A percentile compares a stretch with the other conserved stretches of the same genome.
These are phyloP conservation scores for Xiphorhynchus erythropygius DNA, from an alignment of 2,797 vertebrate genomes.

Conservation along the genomic window DNA sequence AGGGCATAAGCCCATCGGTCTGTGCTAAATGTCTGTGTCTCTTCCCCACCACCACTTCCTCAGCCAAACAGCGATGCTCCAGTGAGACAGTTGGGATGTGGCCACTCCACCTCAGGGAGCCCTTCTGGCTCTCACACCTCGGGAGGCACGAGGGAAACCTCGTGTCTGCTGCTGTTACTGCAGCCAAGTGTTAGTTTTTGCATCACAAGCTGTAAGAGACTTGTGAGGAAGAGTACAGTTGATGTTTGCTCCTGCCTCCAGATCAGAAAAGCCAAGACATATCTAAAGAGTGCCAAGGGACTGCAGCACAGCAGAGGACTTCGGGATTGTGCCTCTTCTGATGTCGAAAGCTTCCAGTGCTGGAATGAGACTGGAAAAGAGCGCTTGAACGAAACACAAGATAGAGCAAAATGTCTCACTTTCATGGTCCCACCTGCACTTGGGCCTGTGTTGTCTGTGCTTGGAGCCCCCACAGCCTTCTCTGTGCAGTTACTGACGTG, in stretches of 20 bases:
- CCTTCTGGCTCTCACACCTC: conserved; percentile 50
- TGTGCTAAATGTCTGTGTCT: conserved; percentile 73
- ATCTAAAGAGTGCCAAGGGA: neutral
- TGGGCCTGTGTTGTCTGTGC: neutral
- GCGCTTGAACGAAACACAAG: fast-evolving
- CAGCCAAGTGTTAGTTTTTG: conserved; percentile 49
- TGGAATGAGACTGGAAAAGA: conserved; percentile 8
- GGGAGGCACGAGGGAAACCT: conserved; percentile 59
- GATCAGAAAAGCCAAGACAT: conserved; percentile 2
- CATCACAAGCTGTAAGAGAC: conserved; percentile 31
- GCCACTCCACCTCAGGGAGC: conserved; percentile 46
- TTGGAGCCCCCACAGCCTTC: neutral
- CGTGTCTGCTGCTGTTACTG: conserved; percentile 52
- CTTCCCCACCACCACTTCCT: conserved; percentile 56
- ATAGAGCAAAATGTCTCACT: neutral
- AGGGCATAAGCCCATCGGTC: conserved; percentile 69
- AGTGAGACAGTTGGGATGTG: conserved; percentile 41
- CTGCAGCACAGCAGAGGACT: neutral
- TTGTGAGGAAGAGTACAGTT: conserved; percentile 52
- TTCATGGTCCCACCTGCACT: neutral
- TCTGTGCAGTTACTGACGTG: neutral
- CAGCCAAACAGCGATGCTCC: conserved; percentile 60
- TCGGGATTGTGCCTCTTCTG: conserved; percentile 36
- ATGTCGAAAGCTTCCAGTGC: conserved; percentile 38
- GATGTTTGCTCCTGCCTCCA: conserved; percentile 48